Base-by-base conservation (phyloP, 2,113 vertebrate genomes). In the Acrocephalus kingi region DNA sequence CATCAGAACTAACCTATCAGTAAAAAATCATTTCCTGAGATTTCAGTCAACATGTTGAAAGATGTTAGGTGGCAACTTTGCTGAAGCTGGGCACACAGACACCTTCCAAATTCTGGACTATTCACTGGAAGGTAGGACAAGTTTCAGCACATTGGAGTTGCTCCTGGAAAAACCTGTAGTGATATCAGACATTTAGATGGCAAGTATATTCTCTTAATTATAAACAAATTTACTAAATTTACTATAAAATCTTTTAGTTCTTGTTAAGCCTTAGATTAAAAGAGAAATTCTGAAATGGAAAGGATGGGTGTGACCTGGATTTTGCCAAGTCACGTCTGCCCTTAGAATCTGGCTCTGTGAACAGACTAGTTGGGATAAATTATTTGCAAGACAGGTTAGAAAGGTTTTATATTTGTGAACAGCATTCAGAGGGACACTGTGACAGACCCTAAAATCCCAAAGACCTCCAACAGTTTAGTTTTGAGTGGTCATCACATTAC, bases 331-430 rank as follows among this genome's bases (percentile, higher is more conserved):
- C 66, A 56, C 46, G 59, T 33, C 48, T 80, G 49, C 73, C 31
- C 64, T 93, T 91, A 48, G 66, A 94, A 52, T 75, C 33, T 39
- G 59, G 59, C 33, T 39, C 56, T 83, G 33, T 72, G 30, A 72
- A 37, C 46, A 94, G 82, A 82, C 87, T 87, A 84, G 63, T 54
- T 94, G 59, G 56, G 95, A 94, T 91, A 93, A 92, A 93, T 97
- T 94, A 79, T 75, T 95, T 95, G 72, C 82, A 95, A 78, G 89
- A 81, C 59, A 92, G 95, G 92, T 93, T 95, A 94, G 93, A 67
- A 31, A 71, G 25, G 43, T 89, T 94, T 94, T 93, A 51, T 96
- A 67, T 87, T 79, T 96, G 88, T 58, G 86, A 89, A 59, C 46
- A 93, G 22, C 52, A 28, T 84, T 59, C 49, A 80, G 62, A 48